Base-by-base conservation (phyloP, 2,113 vertebrate species). In the Ramphastos sulfuratus region DNA sequence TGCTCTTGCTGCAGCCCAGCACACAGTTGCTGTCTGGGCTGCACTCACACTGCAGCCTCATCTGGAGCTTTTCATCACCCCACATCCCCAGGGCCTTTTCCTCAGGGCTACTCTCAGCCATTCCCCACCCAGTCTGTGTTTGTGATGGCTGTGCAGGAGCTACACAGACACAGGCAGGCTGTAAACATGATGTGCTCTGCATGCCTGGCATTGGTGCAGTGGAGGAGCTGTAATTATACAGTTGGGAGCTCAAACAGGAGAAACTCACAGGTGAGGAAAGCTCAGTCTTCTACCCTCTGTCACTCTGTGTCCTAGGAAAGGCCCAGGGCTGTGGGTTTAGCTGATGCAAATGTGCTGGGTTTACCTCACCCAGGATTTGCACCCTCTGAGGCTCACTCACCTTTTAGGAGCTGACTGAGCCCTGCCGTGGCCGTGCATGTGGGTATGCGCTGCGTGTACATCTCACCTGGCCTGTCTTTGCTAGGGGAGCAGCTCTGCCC, bases 361-460 rank as follows among this genome's bases (percentile, higher is more conserved):
- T 81, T 85, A 27, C 73, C 44, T 31, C 64, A 56, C 20, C 3
- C 6, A 52, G 66, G 73, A 59, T 37, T 24, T 28, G 56, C 12
- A 17, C 10, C 15, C 42, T 92, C 31, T 1, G 11, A 61, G 44
- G 2, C 87, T 85, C 79, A 10, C 50, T 69, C 17, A 56, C 65
- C 54, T 69, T 78, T 91, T 28, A 61, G 37, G 72, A 54, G 70
- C 54, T 39, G 9, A 79, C 54, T 39, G 9, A 79, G 28, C 46
- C 46, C 55, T 87, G 67, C 42, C 30, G 5, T 5, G 44, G 5
- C 73, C 76, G 20, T 27, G 31, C 0, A 0, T 7, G 19, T 33
- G 52, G 31, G 15, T 30, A 65, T 2, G 1, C 39, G 37, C 58
- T 86, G 33, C 7, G 7, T 1, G 0, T 8, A 24, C 3, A 13